Percentiles rank a stretch among this genome's conserved stretches.
Evolutionary conservation across 2,113 vertebrate species (phyloP).

Genomic region (Ariopsis seemanni): DNA sequence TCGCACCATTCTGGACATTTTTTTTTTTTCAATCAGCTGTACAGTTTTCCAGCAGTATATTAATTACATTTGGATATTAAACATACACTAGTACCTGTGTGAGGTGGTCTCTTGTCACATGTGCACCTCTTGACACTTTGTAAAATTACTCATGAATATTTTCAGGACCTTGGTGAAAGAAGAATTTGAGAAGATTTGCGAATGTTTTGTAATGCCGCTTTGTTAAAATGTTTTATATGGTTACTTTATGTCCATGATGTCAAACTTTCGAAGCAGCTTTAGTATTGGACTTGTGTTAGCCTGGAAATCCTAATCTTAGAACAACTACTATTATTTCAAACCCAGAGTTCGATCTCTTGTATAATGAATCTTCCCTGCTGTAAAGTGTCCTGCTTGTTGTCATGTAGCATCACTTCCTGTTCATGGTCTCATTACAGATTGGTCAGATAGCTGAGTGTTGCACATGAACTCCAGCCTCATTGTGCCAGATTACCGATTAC

Average conservation of each 20-base stretch:
- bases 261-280: neutral
- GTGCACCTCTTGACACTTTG: neutral
- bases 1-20: neutral
- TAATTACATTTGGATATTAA: neutral
- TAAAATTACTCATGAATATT: neutral
- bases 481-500: neutral
- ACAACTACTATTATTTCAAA: neutral
- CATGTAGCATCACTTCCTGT: slow-evolving; percentile 3
- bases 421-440: neutral
- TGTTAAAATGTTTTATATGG: neutral
- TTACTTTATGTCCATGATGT: neutral
- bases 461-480: neutral
- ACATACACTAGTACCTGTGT: neutral
- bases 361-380: neutral
- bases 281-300: neutral
- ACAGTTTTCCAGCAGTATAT: neutral
- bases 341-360: neutral
- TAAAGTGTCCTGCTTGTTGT: neutral
- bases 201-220: neutral
- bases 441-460: neutral
- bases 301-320: neutral
- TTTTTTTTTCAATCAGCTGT: neutral
- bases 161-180: neutral
- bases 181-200: neutral
- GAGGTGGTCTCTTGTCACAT: neutral